Evolutionary conservation across 2,113 vertebrate genomes (phyloP), one percentile per base, ranked within the genome.

Genomic region (Hemibagrus wyckioides): DNA sequence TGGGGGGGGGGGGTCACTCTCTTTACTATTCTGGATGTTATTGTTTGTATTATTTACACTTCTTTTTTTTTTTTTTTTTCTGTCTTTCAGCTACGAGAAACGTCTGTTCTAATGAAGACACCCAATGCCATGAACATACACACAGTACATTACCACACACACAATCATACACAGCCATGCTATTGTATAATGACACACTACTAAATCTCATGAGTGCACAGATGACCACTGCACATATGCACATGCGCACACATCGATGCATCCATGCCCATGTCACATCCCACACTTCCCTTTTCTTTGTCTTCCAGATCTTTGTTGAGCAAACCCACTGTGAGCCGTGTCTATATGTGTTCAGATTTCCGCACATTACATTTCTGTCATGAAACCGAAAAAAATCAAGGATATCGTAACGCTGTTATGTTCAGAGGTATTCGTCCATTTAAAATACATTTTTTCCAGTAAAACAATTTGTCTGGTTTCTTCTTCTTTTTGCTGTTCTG

Each of bases 61-160:
- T n/a, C 2, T 25, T 28, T 5, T 75, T 39, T 59, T 23, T 81
- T 80, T 84, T 77, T 39, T 56, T 21, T 80, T 79, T 83, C 88
- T 91, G 21, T 91, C 2, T 15, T 92, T 80, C 94, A 99, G 98
- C 91, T 99, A 99, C 0, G 98, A 99, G 92, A 99, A 99, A 89
- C 96, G 98, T 52, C 97, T 99, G 86, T 99, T 97, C 94, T 99
- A 94, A 99, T 88, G 88, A 92, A 79, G 83, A 89, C 52, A 44
- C 75, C 69, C 61, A n/a, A 69, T 61, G 52, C 79, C 88, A 81
- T 52, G 82, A 76, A 80, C 59, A 65, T 65, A 82, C 73, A 83
- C 36, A 54, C 84, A 75, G 86, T 88, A 77, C 25, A 65, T 25
- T 44, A 54, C 56, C 54, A 15, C 41, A 28, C 23, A 25, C 14